Conservation (phyloP, 1,140 invertebrate species). For the Geopemphigus sp. region DNA sequence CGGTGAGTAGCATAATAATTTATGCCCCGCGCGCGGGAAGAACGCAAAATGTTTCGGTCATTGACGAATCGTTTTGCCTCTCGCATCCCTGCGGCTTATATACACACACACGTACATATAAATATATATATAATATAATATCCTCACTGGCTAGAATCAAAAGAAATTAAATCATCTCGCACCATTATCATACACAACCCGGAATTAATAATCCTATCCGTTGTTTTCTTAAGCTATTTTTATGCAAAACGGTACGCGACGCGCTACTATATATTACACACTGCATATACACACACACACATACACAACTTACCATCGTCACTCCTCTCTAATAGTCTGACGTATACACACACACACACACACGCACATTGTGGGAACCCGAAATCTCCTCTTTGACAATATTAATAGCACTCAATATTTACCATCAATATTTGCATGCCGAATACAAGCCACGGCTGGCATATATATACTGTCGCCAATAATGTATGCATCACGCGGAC, state of each 20-base stretch:
- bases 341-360: too few species aligned
- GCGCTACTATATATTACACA: too few species aligned
- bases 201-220: constrained; percentile 32
- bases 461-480: not conserved
- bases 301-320: too few species aligned
- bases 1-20: too few species aligned
- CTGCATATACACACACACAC: too few species aligned
- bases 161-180: constrained; percentile 29
- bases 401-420: constrained; percentile 49
- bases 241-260: constrained; percentile 41
- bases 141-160: constrained; percentile 25
- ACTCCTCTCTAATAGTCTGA: not conserved
- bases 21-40: not conserved
- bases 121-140: constrained; percentile 15
- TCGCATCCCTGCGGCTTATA: not conserved
- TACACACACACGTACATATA: not conserved
- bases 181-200: not conserved
- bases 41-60: constrained; percentile 26
- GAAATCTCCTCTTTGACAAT: constrained; percentile 29
- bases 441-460: constrained; percentile 25
- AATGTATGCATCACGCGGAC: not conserved
- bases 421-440: constrained; percentile 48
- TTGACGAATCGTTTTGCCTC: constrained; percentile 22
- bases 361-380: constrained; percentile 41
- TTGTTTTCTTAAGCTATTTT: constrained; percentile 49